phyloP scores from a whole-genome alignment of 2,888 invertebrate species.

The Chloroclystis v-ata region DNA sequence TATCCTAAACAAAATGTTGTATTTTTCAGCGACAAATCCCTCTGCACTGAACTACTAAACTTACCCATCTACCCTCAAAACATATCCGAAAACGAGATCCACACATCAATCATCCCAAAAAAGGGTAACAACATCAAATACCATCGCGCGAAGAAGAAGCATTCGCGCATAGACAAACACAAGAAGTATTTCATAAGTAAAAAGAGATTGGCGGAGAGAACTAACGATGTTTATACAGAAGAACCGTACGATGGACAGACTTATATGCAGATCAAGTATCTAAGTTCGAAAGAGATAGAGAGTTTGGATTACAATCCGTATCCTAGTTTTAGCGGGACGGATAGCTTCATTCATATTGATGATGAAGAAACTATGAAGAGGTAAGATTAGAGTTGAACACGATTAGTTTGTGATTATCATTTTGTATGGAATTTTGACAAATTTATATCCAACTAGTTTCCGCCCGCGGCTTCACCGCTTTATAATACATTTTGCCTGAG shows the following conservation, averaged over 20 bases:
- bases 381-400: no score
- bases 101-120: slow-evolving; percentile 61
- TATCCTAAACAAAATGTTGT: no score
- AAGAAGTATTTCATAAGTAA: slow-evolving; percentile 55
- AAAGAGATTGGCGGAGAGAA: slow-evolving; percentile 48
- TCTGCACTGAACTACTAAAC: slow-evolving; percentile 53
- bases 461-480: no score
- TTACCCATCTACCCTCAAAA: slow-evolving; percentile 50
- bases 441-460: no score
- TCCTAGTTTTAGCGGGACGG: slow-evolving; percentile 89
- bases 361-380: slow-evolving; percentile 92
- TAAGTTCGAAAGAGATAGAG: slow-evolving; percentile 60
- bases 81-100: slow-evolving; percentile 48
- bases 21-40: slow-evolving; percentile 46
- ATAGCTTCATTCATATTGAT: slow-evolving; percentile 92
- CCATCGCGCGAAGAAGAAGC: slow-evolving; percentile 58
- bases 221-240: slow-evolving; percentile 52
- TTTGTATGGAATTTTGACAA: no score
- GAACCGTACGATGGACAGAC: slow-evolving; percentile 62
- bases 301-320: slow-evolving; percentile 56
- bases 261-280: slow-evolving; percentile 73
- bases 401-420: no score
- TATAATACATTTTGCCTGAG: no score
- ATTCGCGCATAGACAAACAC: slow-evolving; percentile 48
- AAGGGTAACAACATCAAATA: slow-evolving; percentile 61